phyloP scores from a whole-genome alignment of 2,888 invertebrate species.

The Perithous albicinctus region DNA sequence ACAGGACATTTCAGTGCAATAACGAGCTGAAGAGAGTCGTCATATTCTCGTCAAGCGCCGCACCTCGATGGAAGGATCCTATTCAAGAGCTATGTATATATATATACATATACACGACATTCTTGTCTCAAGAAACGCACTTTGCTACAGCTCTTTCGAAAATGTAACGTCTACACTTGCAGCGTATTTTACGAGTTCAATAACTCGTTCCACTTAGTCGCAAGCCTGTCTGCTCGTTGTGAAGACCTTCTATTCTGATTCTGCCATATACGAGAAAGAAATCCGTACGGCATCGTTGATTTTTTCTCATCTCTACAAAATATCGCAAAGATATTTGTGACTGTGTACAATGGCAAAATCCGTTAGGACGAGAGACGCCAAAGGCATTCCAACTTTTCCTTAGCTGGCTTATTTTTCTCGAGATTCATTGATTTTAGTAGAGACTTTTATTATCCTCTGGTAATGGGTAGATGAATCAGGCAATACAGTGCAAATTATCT shows the following conservation, averaged over 20 bases:
- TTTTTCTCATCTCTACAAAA: neutral
- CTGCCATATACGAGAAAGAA: neutral
- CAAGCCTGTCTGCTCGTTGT: neutral
- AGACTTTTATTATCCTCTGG: neutral
- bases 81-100: conserved; percentile 35
- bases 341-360: neutral
- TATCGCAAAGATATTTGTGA: neutral
- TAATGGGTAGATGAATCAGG: neutral
- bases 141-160: conserved; percentile 14
- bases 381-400: neutral
- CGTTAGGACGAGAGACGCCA: neutral
- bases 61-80: conserved; percentile 14
- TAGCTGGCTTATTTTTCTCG: neutral
- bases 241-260: neutral
- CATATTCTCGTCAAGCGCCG: conserved; percentile 37
- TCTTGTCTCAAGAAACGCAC: conserved; percentile 20
- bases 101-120: conserved; percentile 7
- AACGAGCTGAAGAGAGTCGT: conserved; percentile 39
- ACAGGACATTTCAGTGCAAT: conserved; percentile 13
- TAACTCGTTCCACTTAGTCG: conserved; percentile 49
- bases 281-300: neutral
- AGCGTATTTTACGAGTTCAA: conserved; percentile 10
- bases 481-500: neutral
- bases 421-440: neutral
- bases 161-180: conserved; percentile 24